Evolutionary conservation across 2,888 invertebrate species (phyloP).

Genomic region (Eupeodes luniger): DNA sequence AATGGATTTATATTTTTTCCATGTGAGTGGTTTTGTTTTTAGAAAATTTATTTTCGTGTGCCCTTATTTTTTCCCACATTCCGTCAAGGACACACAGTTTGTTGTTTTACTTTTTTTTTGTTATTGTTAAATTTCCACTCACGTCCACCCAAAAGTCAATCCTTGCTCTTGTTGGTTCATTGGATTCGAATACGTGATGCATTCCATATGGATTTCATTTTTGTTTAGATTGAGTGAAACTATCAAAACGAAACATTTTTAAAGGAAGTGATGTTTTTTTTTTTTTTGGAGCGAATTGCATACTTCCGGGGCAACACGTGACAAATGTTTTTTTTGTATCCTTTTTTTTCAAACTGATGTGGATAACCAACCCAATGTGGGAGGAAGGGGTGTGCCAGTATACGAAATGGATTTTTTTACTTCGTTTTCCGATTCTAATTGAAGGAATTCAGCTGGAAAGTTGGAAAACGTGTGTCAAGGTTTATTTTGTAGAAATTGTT

Average conservation of each 20-base stretch:
- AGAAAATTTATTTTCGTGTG: not conserved
- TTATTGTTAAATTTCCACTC: slow-evolving; percentile 37
- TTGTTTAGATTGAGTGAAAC: slow-evolving; percentile 13
- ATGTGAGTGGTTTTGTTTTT: not conserved
- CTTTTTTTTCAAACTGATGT: not conserved
- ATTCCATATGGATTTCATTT: slow-evolving; percentile 30
- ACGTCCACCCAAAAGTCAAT: slow-evolving; percentile 50
- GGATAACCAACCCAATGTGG: not conserved
- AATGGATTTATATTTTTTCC: not conserved
- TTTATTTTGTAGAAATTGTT: not conserved
- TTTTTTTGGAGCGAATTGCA: slow-evolving; percentile 18
- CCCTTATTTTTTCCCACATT: too few species aligned
- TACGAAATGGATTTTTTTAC: slow-evolving; percentile 10
- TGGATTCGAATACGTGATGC: slow-evolving; percentile 63
- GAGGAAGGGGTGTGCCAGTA: not conserved
- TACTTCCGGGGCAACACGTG: slow-evolving; percentile 25
- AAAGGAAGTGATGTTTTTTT: slow-evolving; percentile 44
- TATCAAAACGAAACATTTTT: slow-evolving; percentile 41
- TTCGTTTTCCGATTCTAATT: not conserved
- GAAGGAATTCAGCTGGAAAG: slow-evolving; percentile 2
- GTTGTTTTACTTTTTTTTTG: not conserved
- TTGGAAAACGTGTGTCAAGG: not conserved
- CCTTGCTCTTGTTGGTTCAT: slow-evolving; percentile 57
- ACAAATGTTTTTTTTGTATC: not conserved
- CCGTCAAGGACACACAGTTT: not conserved